phyloP scores from a whole-genome alignment of 2,888 invertebrate species.

The Drosophila barbarae region DNA sequence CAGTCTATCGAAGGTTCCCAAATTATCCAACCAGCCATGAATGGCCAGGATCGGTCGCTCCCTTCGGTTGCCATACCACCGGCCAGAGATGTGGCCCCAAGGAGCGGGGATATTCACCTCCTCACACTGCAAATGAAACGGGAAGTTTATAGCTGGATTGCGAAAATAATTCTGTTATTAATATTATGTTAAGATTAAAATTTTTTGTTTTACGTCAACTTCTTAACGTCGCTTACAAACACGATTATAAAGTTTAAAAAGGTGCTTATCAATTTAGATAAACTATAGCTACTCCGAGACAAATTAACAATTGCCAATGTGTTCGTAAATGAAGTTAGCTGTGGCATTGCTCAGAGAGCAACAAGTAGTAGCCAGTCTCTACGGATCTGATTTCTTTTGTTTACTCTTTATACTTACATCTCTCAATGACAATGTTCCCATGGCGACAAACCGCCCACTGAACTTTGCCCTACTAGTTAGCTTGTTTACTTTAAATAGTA shows the following conservation, averaged over 20 bases:
- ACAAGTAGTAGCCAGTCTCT: not conserved
- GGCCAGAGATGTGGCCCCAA: conserved; percentile 85
- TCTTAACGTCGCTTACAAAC: not conserved
- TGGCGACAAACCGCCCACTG: not conserved
- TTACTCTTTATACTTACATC: conserved; percentile 16
- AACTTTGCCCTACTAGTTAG: conserved; percentile 2
- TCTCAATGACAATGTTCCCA: conserved; percentile 29
- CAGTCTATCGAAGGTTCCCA: conserved; percentile 85
- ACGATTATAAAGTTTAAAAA: not conserved
- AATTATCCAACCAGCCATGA: conserved; percentile 90
- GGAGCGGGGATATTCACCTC: conserved; percentile 84
- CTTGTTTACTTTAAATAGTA: not conserved
- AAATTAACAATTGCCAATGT: not conserved
- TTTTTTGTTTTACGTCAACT: not conserved
- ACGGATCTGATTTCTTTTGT: conserved; percentile 1
- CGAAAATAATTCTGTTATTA: not conserved
- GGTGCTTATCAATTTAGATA: not conserved
- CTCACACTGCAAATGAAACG: conserved; percentile 76
- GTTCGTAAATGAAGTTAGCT: not conserved
- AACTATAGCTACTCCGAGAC: no score
- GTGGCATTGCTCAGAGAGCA: not conserved
- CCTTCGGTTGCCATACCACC: conserved; percentile 84
- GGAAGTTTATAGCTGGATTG: not conserved
- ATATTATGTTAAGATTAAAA: not conserved
- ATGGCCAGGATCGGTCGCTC: conserved; percentile 84